Evolutionary conservation across 2,113 vertebrate genomes (phyloP), one percentile per base, ranked within the genome.

Genomic region (Peromyscus leucopus): DNA sequence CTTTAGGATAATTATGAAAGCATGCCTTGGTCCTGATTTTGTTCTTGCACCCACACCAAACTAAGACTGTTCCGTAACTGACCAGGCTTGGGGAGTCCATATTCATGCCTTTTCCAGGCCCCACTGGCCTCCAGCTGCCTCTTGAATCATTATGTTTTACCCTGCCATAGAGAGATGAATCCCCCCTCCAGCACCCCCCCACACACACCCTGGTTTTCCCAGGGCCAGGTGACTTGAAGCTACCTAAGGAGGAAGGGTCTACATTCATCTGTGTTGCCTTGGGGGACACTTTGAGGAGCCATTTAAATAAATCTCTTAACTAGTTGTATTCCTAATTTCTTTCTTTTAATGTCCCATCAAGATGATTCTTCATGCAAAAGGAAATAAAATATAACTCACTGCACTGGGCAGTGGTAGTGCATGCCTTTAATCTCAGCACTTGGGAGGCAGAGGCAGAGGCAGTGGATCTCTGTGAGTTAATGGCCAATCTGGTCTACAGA

Each of bases 111-210:
- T 7, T 2, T 1, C 42, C 75, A 6, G 78, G 55, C 67, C 59
- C 63, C 11, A 57, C n/a, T 9, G 22, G 22, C n/a, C 22, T 26
- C 42, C 10, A 0, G 0, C 9, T n/a, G 33, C 91, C 1, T 22
- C 89, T 33, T 21, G n/a, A 0, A 6, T 7, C 61, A 19, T 42
- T 1, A 0, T 1, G 7, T n/a, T 16, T n/a, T 61, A 78, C 19
- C 85, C 8, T 31, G 5, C 4, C 4, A 57, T 15, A 21, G 33
- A 39, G 46, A 51, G 15, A 19, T 24, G 4, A 65, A n/a, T 55
- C 51, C 51, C 51, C 51, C 51, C 51, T 51, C 51, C 51, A 51
- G 51, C 15, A 7, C 33, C 42, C 63, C 22, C 22, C 1, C 65
- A 26, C 57, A 57, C 11, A 4, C 39, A 39, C 24, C 31, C 72